Percentiles rank a stretch among this genome's conserved stretches.
These are phyloP conservation scores for Drosophila mimetica DNA, from an alignment of 2,888 invertebrate genomes.

Conservation along the genomic window DNA sequence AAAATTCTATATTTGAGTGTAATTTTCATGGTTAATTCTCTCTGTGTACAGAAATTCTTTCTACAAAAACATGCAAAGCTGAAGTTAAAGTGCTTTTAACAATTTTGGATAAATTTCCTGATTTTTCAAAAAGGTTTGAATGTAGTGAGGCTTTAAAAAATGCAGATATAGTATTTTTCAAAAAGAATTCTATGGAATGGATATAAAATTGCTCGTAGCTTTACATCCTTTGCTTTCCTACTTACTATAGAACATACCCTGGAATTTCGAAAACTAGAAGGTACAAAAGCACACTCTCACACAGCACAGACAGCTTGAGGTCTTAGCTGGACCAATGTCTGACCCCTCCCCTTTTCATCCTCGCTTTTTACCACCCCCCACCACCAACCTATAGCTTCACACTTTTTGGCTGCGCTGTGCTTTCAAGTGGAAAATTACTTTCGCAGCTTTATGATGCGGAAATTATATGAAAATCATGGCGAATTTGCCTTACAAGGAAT, in stretches of 20 bases:
- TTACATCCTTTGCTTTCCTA: not conserved
- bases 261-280: not conserved
- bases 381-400: slow-evolving; percentile 37
- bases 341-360: slow-evolving; percentile 15
- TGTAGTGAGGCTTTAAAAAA: too few relatives aligned
- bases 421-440: slow-evolving; percentile 84
- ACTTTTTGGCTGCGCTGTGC: slow-evolving; percentile 67
- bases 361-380: slow-evolving; percentile 8
- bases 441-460: slow-evolving; percentile 84
- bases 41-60: too few relatives aligned
- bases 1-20: too few relatives aligned
- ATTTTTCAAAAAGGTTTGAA: too few relatives aligned
- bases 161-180: not conserved
- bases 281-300: slow-evolving; percentile 24
- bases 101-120: too few relatives aligned
- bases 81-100: too few relatives aligned
- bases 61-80: too few relatives aligned
- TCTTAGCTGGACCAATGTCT: slow-evolving; percentile 48
- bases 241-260: not conserved
- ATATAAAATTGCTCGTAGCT: too few relatives aligned
- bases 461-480: slow-evolving; percentile 84
- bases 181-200: too few relatives aligned
- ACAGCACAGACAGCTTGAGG: slow-evolving; percentile 21
- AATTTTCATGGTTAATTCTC: too few relatives aligned
- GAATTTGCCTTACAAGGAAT: slow-evolving; percentile 79